phyloP scores from a whole-genome alignment of 53 echinoderm and acorn worm genomes.

The Temnopleurus reevesii region DNA sequence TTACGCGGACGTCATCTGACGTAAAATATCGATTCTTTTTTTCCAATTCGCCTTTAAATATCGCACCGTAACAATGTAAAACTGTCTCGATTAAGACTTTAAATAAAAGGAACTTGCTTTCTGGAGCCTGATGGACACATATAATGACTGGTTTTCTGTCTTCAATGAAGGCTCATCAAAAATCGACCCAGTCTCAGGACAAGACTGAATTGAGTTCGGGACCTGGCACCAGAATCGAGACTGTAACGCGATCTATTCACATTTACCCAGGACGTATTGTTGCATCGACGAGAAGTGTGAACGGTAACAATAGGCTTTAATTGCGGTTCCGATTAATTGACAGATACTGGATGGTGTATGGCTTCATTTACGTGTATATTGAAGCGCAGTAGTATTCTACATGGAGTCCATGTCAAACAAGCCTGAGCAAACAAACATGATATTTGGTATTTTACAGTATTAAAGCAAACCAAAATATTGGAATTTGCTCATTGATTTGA shows the following conservation, averaged over 20 bases:
- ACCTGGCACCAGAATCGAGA: background rate
- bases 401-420: no score
- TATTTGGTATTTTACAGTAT: no score
- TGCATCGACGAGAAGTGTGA: background rate
- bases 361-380: no score
- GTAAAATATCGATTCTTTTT: background rate
- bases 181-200: background rate
- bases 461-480: no score
- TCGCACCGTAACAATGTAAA: no score
- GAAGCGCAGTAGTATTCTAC: no score
- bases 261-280: background rate
- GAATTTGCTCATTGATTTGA: no score
- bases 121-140: background rate
- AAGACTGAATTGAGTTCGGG: background rate
- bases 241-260: constrained; percentile 32
- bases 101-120: background rate
- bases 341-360: background rate
- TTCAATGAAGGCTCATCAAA: background rate
- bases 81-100: background rate
- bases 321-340: constrained; percentile 43
- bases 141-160: background rate
- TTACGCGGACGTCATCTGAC: no score
- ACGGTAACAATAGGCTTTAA: constrained; percentile 28
- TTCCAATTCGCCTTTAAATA: no score
- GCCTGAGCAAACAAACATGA: no score